Evolutionary conservation across 1,140 invertebrate species (phyloP), one percentile per base, ranked within the genome.

Genomic region (Plutomurus gul): DNA sequence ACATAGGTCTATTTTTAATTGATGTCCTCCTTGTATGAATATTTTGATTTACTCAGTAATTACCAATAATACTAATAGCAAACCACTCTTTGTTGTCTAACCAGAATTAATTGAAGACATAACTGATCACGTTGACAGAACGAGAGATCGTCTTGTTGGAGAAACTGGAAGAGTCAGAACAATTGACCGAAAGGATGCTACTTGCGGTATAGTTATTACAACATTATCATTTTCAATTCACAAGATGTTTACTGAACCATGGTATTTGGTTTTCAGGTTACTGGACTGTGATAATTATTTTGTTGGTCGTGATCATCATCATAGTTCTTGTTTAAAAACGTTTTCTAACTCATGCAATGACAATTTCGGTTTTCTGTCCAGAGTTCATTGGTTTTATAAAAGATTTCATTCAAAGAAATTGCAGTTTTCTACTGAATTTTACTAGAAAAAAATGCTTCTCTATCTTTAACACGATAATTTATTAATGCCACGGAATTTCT

Each of bases 71-170:
- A 11, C 13, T 40, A 40, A 43, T n/a, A 43, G 36, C 43, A 18
- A 74, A 43, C 4, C 7, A 18, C 5, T 73, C 25, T 37, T 71
- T 39, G 36, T 81, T 56, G 88, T 90, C n/a, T n/a, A n/a, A n/a
- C 73, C 84, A 94, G 93, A 92, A 85, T 90, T 95, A 77, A 89
- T 95, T 75, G 93, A 94, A 84, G 92, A 94, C 87, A 89, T 95
- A 49, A 90, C 90, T 1, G 90, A 91, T 74, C 91, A 91, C 78
- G 91, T 93, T 86, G 93, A 94, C 78, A 86, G 88, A 74, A 93
- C 92, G 1, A 90, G 92, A 82, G 86, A 88, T 46, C 87, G 92
- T 73, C 87, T 95, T 43, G 87, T 91, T 49, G 87, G 87, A 11
- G 92, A 92, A 85, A 95, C 93, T 0, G 87, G 87, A 8, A 89